Evolutionary conservation across 2,797 vertebrate species (phyloP), one percentile per base, ranked within the genome.

Genomic region (Sphaeramia orbicularis): DNA sequence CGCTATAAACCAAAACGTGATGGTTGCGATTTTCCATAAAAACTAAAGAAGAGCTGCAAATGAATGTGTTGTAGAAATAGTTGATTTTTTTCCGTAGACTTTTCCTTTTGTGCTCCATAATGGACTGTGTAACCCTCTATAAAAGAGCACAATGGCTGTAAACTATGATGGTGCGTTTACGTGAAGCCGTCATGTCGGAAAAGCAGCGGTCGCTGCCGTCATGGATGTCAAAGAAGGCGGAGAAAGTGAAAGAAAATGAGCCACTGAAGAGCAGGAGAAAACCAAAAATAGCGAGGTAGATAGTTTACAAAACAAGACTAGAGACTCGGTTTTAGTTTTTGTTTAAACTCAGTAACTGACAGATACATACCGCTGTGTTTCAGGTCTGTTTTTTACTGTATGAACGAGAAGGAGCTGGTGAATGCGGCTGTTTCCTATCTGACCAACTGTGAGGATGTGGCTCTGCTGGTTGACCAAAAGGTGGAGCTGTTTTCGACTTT

Each of bases 391-490:
- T 83, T 82, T 58, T 93, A 93, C 66, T 93, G 91, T 14, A 91
- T 94, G 93, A 92, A 93, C 80, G 93, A 94, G 71, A 51, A 43
- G 1, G 92, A 94, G 78, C 82, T 94, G 47, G 67, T 92, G 0
- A 85, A 93, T 55, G 86, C 92, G 0, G 91, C 92, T 0, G 53
- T 72, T 2, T 65, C 75, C 0, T 65, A 1, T 65, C 57, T 92
- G 0, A 61, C 65, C 66, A 2, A 5, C 21, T 1, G 4, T 0
- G 24, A 52, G 30, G 71, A 59, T 13, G 69, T 7, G 4, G 8
- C 2, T 53, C 2, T n/a, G 0, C 45, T 3, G 0, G 5, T 32
- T 21, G 55, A 65, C 72, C 82, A 60, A 0, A 18, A 78, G 89
- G 88, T 89, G 82, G 68, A 30, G 58, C 42, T 45, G 36, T 52